phyloP scores from a whole-genome alignment of 2,797 vertebrate species.

The Coregonus suidteri region DNA sequence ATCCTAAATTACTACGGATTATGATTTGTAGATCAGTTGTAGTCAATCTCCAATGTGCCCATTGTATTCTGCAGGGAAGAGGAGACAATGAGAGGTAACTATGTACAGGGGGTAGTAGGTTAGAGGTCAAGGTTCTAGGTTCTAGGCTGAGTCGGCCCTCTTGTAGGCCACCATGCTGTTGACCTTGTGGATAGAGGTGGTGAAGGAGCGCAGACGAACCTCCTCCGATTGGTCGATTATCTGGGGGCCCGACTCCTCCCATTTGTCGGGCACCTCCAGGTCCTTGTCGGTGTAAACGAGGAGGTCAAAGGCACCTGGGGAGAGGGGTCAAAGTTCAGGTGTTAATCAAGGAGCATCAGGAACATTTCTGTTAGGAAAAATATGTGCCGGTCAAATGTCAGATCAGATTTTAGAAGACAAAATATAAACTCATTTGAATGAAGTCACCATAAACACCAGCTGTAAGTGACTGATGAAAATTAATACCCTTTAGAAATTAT shows the following conservation, averaged over 20 bases:
- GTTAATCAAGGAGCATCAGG: background rate
- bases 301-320: slow-evolving; percentile 93
- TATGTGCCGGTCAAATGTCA: too few relatives aligned
- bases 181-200: slow-evolving; percentile 95
- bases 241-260: slow-evolving; percentile 95
- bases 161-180: slow-evolving; percentile 92
- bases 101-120: background rate
- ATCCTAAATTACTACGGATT: too few relatives aligned
- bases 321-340: background rate
- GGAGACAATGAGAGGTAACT: background rate
- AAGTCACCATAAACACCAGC: background rate
- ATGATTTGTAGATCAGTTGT: too few relatives aligned
- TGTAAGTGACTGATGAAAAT: background rate
- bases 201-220: slow-evolving; percentile 92
- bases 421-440: background rate
- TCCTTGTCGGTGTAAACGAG: slow-evolving; percentile 96
- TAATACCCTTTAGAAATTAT: too few relatives aligned
- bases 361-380: background rate
- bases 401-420: background rate
- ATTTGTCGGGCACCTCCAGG: slow-evolving; percentile 88
- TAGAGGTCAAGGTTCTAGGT: slow-evolving; percentile 11
- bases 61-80: background rate
- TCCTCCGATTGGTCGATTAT: slow-evolving; percentile 92
- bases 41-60: too few relatives aligned
- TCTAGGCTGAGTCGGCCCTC: slow-evolving; percentile 73